Evolutionary conservation across 2,888 invertebrate genomes (phyloP), one percentile per base, ranked within the genome.

Genomic region (Plebejus anna): DNA sequence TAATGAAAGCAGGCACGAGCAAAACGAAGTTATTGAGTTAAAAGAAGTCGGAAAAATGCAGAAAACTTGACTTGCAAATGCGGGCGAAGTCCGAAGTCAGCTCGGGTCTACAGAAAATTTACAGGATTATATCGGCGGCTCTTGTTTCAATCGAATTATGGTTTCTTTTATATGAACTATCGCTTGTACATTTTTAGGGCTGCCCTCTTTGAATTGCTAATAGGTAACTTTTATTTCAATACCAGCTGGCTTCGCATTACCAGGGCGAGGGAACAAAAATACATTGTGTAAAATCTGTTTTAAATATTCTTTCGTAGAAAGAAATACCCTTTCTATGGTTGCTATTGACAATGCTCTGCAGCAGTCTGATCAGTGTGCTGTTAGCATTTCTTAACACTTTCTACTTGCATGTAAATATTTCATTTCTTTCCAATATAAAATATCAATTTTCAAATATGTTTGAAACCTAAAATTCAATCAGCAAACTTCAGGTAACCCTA

Each of bases 101-200:
- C 84, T 88, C 84, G 87, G 91, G 90, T 90, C 91, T 91, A 91
- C 88, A 86, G 85, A 89, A 89, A 87, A 88, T 88, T 87, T 83
- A 84, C 82, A 79, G 86, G 89, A 90, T 89, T 89, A 89, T 80
- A 81, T 83, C 80, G 83, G 82, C 82, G 82, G 84, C 84, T 89
- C 85, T 82, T 84, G 82, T 89, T 89, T 84, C 87, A 86, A 85
- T 84, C 83, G 85, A 85, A 86, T 83, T 84, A 83, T 83, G 83
- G 82, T 83, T 82, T 82, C 82, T 79, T 80, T 76, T 66, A 78
- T 55, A 55, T 51, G 47, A 55, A 32, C 6, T 55, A 73, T 28
- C 47, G 51, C 55, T 72, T 72, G 16, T 73, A 32, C 55, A 32
- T 73, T 73, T 55, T 51, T 51, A 73, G 73, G 73, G 28, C 28